Evolutionary conservation across 2,113 vertebrate species (phyloP), one percentile per base, ranked within the genome.

Genomic region (Garra rufa): DNA sequence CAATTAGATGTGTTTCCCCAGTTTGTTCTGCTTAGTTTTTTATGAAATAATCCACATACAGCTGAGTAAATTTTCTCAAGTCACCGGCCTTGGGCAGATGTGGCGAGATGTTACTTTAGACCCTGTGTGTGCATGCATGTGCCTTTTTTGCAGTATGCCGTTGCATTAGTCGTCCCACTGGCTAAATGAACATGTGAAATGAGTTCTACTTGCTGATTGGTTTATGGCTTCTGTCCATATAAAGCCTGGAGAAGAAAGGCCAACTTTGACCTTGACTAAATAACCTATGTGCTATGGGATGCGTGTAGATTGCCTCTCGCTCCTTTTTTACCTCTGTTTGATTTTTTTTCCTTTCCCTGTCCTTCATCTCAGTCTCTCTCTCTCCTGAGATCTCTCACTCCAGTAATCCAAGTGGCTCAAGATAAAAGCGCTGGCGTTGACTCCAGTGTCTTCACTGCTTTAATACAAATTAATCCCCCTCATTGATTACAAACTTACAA

Each of bases 401-500:
- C 86, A 88, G 82, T 93, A 93, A 94, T 93, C 92, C 90, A 83
- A 86, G 86, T 81, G 83, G 88, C 91, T 92, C 82, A 75, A 92
- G 93, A 94, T 94, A 93, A 95, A 87, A 93, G 89, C 84, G 46
- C 67, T 85, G 81, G 85, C 83, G 76, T 87, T 83, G 50, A 85
- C 89, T 87, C 86, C 86, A 87, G 88, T 90, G 89, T 89, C 85
- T 88, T 91, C 88, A 65, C 88, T 87, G 85, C 91, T 93, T 91
- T 93, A 93, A 94, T 92, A 92, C 91, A 92, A 89, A 94, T 93
- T 94, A 94, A 95, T 94, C 94, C 93, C 91, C 81, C 90, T 91
- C 91, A 93, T 92, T 94, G 93, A 94, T 93, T 93, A 93, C 93
- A 93, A 93, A 94, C 63, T 84, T 93, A 92, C 92, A 94, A 91